These are phyloP conservation scores for Rattus rattus DNA, from an alignment of 2,113 vertebrate species.

Conservation along the genomic window DNA sequence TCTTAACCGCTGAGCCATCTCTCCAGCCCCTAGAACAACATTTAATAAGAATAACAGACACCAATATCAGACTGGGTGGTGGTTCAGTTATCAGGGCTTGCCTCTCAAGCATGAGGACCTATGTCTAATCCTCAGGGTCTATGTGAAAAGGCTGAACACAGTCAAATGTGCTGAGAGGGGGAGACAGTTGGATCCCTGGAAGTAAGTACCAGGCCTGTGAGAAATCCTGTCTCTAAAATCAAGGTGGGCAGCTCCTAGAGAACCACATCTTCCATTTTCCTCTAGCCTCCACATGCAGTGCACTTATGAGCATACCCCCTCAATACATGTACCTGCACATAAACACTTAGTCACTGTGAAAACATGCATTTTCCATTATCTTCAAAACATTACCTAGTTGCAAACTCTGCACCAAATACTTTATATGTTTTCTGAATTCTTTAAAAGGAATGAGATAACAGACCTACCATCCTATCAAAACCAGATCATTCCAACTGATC, in stretches of 20 bases:
- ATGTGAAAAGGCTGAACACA: background rate
- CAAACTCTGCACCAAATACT: background rate
- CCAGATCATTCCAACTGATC: background rate
- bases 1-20: too few species aligned
- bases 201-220: background rate
- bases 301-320: background rate
- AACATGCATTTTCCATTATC: constrained; percentile 8
- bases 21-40: background rate
- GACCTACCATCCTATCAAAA: background rate
- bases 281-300: background rate
- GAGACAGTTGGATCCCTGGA: background rate
- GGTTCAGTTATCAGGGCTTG: background rate
- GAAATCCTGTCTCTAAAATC: background rate
- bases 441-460: constrained; percentile 44
- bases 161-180: background rate
- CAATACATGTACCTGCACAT: background rate
- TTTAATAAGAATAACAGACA: background rate
- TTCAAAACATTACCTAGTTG: constrained; percentile 14
- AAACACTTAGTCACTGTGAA: background rate
- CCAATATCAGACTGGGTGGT: too few species aligned
- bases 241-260: background rate
- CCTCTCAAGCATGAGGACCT: background rate
- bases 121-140: background rate
- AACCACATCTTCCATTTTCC: background rate
- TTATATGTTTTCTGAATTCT: constrained; percentile 27